Percentiles rank a stretch among this genome's conserved stretches.
Conservation (phyloP, 2,888 invertebrate species). For the Drosophila koepferae region DNA sequence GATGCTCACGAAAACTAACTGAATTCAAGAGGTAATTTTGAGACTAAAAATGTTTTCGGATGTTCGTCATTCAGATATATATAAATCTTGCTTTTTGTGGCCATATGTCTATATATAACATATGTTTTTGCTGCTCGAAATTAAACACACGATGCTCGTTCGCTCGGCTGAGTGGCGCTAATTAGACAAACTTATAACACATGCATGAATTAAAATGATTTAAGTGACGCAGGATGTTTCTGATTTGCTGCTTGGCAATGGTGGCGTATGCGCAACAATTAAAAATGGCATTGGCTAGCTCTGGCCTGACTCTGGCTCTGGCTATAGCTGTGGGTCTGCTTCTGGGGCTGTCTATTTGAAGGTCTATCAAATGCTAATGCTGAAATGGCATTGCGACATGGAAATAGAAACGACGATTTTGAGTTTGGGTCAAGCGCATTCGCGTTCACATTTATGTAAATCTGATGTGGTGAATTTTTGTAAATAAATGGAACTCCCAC, state of each 20-base stretch:
- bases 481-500: slow-evolving; percentile 67
- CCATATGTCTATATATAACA: not conserved
- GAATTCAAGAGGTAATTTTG: not conserved
- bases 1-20: not conserved
- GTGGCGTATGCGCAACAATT: slow-evolving; percentile 69
- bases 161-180: slow-evolving; percentile 38
- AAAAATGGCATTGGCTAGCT: slow-evolving; percentile 47
- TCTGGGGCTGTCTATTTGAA: slow-evolving; percentile 37
- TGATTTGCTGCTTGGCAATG: slow-evolving; percentile 57
- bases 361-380: slow-evolving; percentile 45
- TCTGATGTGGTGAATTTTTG: slow-evolving; percentile 50
- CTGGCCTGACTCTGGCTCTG: slow-evolving; percentile 8
- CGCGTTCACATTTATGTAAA: slow-evolving; percentile 57
- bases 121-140: slow-evolving; percentile 11
- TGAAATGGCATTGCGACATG: slow-evolving; percentile 20
- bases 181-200: slow-evolving; percentile 54
- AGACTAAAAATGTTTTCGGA: not conserved
- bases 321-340: slow-evolving; percentile 19
- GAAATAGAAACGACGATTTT: slow-evolving; percentile 9
- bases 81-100: not conserved
- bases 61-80: not conserved
- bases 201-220: slow-evolving; percentile 48
- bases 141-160: slow-evolving; percentile 10
- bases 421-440: slow-evolving; percentile 74
- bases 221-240: slow-evolving; percentile 70